Evolutionary conservation across 1,140 invertebrate genomes (phyloP), one percentile per base, ranked within the genome.

Genomic region (Teleogryllus occipitalis): DNA sequence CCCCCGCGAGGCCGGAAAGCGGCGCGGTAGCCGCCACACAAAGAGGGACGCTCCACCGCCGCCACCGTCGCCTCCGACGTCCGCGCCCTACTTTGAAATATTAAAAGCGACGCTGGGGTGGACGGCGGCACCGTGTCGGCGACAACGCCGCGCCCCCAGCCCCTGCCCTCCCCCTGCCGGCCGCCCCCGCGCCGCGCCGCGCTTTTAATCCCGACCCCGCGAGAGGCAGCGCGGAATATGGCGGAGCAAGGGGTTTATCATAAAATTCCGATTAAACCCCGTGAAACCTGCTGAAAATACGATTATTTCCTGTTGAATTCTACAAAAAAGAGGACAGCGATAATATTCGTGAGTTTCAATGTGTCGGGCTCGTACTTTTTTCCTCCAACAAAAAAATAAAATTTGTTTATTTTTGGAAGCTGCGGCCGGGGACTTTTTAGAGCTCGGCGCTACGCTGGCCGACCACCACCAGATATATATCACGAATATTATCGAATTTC

Each of bases 181-280:
- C 54, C 54, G 54, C 10, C 54, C 54, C 10, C 54, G 10, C 54
- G 54, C 18, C 54, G 54, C 18, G 54, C 54, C 54, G 7, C 54
- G 10, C 54, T 65, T 65, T 65, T 65, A 65, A 65, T 65, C 54
- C 54, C 54, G 54, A 65, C 54, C 54, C 54, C 54, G 54, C 10
- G 54, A 65, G 0, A 14, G 54, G 10, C 18, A 65, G 54, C 54
- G 54, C 54, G 18, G 54, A 65, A 10, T 65, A 65, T 18, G 10
- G 10, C 18, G 10, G 54, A 65, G 54, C 54, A 65, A 65, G 54
- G 54, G 54, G 54, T 65, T 65, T 65, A 65, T 65, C 54, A 65
- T 65, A 65, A 65, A 65, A 65, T 65, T 65, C 54, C 54, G 54
- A 65, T 65, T 65, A 65, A 65, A 65, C 54, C 54, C 54, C 54